Percentiles rank a stretch among this genome's conserved stretches.
Evolutionary conservation across 35 echinoderm and acorn worm species (phyloP).

Genomic region (Hemicentrotus pulcherrimus): DNA sequence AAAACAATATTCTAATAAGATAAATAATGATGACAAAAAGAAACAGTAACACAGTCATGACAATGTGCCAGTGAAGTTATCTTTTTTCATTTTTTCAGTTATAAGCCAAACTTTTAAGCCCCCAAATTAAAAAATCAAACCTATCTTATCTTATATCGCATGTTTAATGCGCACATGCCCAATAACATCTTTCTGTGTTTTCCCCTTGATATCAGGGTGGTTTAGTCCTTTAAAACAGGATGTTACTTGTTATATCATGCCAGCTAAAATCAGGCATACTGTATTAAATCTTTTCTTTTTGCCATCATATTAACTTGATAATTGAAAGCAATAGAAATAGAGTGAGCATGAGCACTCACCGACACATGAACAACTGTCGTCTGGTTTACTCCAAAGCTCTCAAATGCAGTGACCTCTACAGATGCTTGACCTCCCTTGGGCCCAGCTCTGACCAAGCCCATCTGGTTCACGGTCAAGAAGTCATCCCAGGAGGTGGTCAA

Average conservation of each 20-base stretch:
- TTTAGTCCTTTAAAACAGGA: too few species aligned
- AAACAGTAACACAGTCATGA: background rate
- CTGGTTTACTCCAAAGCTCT: conserved; percentile 92
- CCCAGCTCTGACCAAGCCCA: conserved; percentile 77
- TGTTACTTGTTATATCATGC: too few species aligned
- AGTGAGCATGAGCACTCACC: conserved; percentile 43
- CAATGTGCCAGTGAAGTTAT: background rate
- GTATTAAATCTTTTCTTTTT: too few species aligned
- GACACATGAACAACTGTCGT: conserved; percentile 72
- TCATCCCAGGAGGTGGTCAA: conserved; percentile 50
- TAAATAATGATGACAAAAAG: background rate
- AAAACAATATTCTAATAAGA: background rate
- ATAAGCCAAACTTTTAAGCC: too few species aligned
- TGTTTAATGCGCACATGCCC: too few species aligned
- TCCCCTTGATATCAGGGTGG: too few species aligned
- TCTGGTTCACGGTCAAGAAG: conserved; percentile 62
- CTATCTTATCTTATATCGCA: too few species aligned
- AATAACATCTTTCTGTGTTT: too few species aligned
- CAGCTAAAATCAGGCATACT: too few species aligned
- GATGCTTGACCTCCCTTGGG: conserved; percentile 72
- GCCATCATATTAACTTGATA: too few species aligned
- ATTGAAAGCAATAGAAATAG: too few species aligned
- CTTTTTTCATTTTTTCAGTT: background rate
- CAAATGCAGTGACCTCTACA: conserved; percentile 74
- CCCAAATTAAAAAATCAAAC: too few species aligned